Evolutionary conservation across 2,797 vertebrate genomes (phyloP).

Genomic region (Liparis tanakae): DNA sequence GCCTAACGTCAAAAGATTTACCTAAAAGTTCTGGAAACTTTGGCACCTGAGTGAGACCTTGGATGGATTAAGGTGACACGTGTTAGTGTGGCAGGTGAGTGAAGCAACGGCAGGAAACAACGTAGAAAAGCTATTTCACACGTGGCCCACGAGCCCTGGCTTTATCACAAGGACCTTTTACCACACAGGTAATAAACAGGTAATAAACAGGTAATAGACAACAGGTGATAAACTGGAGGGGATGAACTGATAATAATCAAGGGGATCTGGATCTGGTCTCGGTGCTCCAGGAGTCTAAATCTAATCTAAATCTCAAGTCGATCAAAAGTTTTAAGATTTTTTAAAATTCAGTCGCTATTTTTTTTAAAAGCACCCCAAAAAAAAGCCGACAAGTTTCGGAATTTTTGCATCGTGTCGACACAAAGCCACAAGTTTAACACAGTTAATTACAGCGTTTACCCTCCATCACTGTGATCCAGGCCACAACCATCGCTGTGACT

Average conservation of each 20-base stretch:
- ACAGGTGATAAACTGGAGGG: too few species aligned
- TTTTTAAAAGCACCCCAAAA: slow-evolving; percentile 21
- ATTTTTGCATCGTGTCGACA: slow-evolving; percentile 24
- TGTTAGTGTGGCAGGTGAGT: slow-evolving; percentile 47
- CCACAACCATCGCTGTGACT: slow-evolving; percentile 82
- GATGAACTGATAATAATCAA: too few species aligned
- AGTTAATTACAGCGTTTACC: slow-evolving; percentile 73
- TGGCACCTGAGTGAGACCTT: slow-evolving; percentile 81
- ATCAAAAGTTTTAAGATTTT: slow-evolving; percentile 32
- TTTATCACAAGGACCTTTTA: slow-evolving; percentile 4
- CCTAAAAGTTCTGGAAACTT: slow-evolving; percentile 81
- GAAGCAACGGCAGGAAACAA: slow-evolving; percentile 27
- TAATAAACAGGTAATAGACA: too few species aligned
- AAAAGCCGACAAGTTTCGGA: slow-evolving; percentile 21
- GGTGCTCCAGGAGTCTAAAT: too few species aligned
- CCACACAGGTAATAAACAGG: too few species aligned
- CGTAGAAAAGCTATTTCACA: slow-evolving; percentile 44
- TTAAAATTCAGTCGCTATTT: slow-evolving; percentile 17
- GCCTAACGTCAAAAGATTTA: slow-evolving; percentile 59
- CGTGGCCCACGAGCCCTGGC: slow-evolving; percentile 39
- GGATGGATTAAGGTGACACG: slow-evolving; percentile 30
- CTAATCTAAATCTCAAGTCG: slow-evolving; percentile 32
- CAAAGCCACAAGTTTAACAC: slow-evolving; percentile 49
- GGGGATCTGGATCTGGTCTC: too few species aligned
- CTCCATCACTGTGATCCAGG: slow-evolving; percentile 85